Evolutionary conservation across 2,888 invertebrate genomes (phyloP), one percentile per base, ranked within the genome.

Genomic region (Drosophila diplacantha): DNA sequence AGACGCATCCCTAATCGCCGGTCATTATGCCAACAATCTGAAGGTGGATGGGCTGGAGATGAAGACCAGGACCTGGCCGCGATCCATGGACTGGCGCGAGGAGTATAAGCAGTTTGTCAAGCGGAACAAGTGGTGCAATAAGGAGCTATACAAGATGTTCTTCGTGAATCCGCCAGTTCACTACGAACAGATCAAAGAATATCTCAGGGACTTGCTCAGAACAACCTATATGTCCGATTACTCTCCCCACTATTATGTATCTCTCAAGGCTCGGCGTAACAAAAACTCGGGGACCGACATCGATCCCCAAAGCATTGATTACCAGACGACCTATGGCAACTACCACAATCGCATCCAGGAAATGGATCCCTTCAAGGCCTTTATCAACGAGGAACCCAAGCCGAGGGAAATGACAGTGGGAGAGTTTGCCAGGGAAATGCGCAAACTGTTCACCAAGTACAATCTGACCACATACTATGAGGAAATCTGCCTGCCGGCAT

Each of bases 251-350:
- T 71, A 72, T 0, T 86, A 81, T 60, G 52, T 60, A 0, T 76
- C 86, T 0, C 66, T 83, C 8, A 35, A 43, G 8, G 74, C 70
- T 8, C 75, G 62, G 26, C 72, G 60, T 20, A 51, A 43, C 2
- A 37, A 58, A 1, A 47, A 54, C 14, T 18, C 20, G 3, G 6
- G 0, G 22, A 9, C 3, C 24, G 1, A 11, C 6, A 34, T n/a
- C 0, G 8, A 52, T 20, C 1, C 26, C 6, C 18, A 26, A 2
- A 20, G 37, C 31, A 59, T 58, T 47, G 81, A 82, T 32, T 77
- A 79, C 34, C 74, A 68, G 37, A 86, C 87, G 3, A 85, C 85
- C 1, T 87, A 87, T 70, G 68, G 75, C 1, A 84, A 78, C 24
- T 84, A 79, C 18, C 83, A 76, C 49, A 83, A 80, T 62, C 77